Base-by-base conservation (phyloP, 1,140 invertebrate species). In the Drosophila ohnishii region DNA sequence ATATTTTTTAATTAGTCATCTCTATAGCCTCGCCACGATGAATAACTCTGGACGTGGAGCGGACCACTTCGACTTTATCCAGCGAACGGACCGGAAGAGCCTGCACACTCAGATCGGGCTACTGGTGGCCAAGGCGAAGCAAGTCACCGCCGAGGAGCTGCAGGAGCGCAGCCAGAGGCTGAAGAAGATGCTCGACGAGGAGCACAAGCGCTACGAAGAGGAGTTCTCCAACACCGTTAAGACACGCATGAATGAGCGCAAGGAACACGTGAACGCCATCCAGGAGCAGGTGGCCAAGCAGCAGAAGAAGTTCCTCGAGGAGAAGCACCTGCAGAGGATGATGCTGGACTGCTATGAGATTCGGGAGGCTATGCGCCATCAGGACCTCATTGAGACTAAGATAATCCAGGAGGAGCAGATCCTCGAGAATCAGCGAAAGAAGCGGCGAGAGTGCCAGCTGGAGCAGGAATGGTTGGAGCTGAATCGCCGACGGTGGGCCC, bases 311-410 rank as follows among this genome's bases (percentile, higher is more conserved):
- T 90, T 86, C 44, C 51, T 88, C 1, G 65, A 83, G 19, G 25
- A 63, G 7, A 91, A 90, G 42, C 73, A 74, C 7, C 35, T 81
- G 16, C 90, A 91, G 44, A 84, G 86, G 42, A 60, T 78, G 11
- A 90, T 91, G 78, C 47, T 70, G 6, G 80, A 78, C 53, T 91
- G 90, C 67, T 84, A 89, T 53, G 90, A 91, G 55, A 71, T 91
- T 7, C 90, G 90, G n/a, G 78, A 91, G 51, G 78, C 76, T 0
- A 13, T 90, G 60, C 66, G 90, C 1, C 63, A 70, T 13, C 70
- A 76, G 39, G 81, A 91, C 22, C 51, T 75, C 14, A 37, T 57
- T n/a, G 71, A 89, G n/a, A 78, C 69, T 0, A 76, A 76, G 16
- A 59, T 79, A 5, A 71, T 80, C 19, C 90, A 89, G 22, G 66